Evolutionary conservation across 2,797 vertebrate species (phyloP), one percentile per base, ranked within the genome.

Genomic region (Notolabrus celidotus): DNA sequence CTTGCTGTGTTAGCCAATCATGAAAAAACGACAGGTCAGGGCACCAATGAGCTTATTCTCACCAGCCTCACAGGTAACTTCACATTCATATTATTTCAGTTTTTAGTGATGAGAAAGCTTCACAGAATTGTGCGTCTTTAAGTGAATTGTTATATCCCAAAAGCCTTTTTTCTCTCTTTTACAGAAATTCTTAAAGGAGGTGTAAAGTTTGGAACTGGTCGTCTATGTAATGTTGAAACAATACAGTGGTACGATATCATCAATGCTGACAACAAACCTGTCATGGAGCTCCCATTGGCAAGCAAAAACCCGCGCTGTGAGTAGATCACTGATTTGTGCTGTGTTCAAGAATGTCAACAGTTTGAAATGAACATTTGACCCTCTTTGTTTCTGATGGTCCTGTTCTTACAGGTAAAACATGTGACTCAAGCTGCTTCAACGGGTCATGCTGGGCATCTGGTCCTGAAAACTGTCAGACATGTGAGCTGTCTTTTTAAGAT

Each of bases 161-260:
- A 2, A 34, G 4, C 1, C 1, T 59, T 63, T 63, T 64, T 27
- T 27, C 6, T 36, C n/a, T 11, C 1, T 59, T 47, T 54, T 83
- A 17, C 73, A 99, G 98, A 99, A 93, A 98, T 99, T 76, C 93
- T 99, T 42, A 94, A 90, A 23, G 98, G 98, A 25, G 96, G 96
- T 2, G 95, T 99, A 4, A 94, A 93, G 49, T 92, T 99, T 79
- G 74, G 60, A 47, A 91, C 49, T 53, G 96, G 97, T 78, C 89
- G 86, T 41, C 89, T 99, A 10, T 99, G 97, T 88, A 94, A 96
- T 20, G 79, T 96, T 83, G 94, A 97, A 25, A 96, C 95, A 10
- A 93, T 99, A 78, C 92, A 96, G 56, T 99, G 98, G 98, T 74
- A 80, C 1, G 98, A 99, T 71, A 97, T 99, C 12, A 80, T 98